Conservation (phyloP, 1,140 invertebrate genomes). For the Cataglyphis hispanica region DNA sequence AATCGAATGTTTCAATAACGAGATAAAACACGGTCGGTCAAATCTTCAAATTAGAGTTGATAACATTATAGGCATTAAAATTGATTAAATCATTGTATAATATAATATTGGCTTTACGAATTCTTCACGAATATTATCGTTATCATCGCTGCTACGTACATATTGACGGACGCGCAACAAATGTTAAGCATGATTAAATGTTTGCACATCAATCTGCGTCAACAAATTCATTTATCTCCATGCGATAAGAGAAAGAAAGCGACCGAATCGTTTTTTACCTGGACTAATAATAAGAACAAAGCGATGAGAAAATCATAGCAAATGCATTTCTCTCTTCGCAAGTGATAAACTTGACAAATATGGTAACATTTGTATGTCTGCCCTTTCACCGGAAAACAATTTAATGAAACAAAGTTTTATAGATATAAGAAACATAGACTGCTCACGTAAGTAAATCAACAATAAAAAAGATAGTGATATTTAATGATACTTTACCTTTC, state of each 20-base stretch:
- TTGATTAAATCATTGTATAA: constrained; percentile 3
- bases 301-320: background rate
- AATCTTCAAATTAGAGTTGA: background rate
- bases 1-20: background rate
- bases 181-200: constrained; percentile 36
- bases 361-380: constrained; percentile 1
- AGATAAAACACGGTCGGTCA: background rate
- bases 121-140: constrained; percentile 21
- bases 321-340: constrained; percentile 9
- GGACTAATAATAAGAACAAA: constrained; percentile 34
- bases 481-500: too few species aligned
- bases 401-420: constrained; percentile 48
- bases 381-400: constrained; percentile 54
- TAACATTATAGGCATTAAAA: constrained; percentile 1
- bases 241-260: constrained; percentile 40
- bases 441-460: too few species aligned
- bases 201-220: constrained; percentile 29
- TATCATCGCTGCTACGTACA: background rate
- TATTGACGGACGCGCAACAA: constrained; percentile 14
- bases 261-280: constrained; percentile 18
- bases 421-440: too few species aligned
- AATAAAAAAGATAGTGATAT: too few species aligned
- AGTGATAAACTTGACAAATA: constrained; percentile 17
- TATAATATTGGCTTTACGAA: constrained; percentile 7
- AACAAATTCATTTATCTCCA: constrained; percentile 30